A percentile compares a stretch with the other conserved stretches of the same genome.
These are phyloP conservation scores for Heliconius ismenius DNA, from an alignment of 2,888 invertebrate species.

Conservation along the genomic window DNA sequence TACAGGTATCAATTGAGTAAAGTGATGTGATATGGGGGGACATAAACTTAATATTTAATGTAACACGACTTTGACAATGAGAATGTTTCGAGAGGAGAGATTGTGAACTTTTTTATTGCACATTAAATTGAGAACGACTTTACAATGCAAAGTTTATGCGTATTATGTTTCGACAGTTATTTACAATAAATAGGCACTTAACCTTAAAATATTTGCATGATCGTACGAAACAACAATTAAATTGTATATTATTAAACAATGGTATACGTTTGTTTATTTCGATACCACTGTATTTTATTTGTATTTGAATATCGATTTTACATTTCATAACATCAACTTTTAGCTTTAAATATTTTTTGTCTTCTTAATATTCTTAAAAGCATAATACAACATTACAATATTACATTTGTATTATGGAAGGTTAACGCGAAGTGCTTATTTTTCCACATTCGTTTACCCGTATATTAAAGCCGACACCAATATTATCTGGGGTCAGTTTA, in stretches of 20 bases:
- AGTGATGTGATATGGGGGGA: slow-evolving; percentile 16
- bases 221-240: slow-evolving; percentile 21
- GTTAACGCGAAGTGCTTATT: slow-evolving; percentile 49
- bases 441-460: slow-evolving; percentile 65
- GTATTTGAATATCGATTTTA: background rate
- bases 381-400: slow-evolving; percentile 19
- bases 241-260: slow-evolving; percentile 20
- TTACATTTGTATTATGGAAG: slow-evolving; percentile 42
- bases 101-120: slow-evolving; percentile 38
- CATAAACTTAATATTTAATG: slow-evolving; percentile 39
- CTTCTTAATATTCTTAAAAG: background rate
- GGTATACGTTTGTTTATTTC: background rate
- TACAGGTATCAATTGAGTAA: slow-evolving; percentile 76
- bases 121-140: slow-evolving; percentile 38
- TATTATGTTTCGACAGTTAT: slow-evolving; percentile 37
- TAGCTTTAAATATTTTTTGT: background rate
- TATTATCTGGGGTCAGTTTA: slow-evolving; percentile 70
- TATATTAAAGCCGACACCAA: slow-evolving; percentile 69
- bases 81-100: slow-evolving; percentile 34
- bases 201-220: slow-evolving; percentile 35
- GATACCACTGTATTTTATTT: background rate
- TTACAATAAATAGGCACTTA: slow-evolving; percentile 39
- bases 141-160: slow-evolving; percentile 36
- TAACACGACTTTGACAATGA: slow-evolving; percentile 34
- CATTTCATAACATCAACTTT: background rate